phyloP scores from a whole-genome alignment of 2,888 invertebrate species.

The Bembecia ichneumoniformis region DNA sequence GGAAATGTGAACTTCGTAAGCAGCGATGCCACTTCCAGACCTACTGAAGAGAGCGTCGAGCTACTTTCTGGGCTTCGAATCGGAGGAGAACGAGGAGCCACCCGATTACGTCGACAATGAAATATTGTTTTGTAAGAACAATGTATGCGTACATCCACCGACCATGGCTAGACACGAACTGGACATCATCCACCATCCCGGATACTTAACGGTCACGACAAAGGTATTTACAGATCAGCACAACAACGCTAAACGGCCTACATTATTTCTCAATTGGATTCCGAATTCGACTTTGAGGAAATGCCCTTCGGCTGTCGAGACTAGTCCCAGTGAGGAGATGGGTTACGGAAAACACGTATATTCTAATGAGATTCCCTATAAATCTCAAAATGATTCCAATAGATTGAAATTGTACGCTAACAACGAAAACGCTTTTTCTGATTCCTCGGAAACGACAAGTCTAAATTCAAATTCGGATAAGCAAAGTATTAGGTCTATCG shows the following conservation, averaged over 20 bases:
- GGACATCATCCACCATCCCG: conserved; percentile 91
- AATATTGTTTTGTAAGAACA: conserved; percentile 93
- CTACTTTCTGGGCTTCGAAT: conserved; percentile 81
- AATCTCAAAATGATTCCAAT: conserved; percentile 21
- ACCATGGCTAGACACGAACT: conserved; percentile 85
- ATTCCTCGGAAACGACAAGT: conserved; percentile 68
- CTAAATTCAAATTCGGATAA: conserved; percentile 67
- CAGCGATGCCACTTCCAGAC: conserved; percentile 80
- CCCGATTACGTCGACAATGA: conserved; percentile 85
- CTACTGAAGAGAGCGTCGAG: conserved; percentile 84
- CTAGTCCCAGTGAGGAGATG: conserved; percentile 61
- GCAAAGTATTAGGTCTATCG: conserved; percentile 60
- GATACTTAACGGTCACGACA: conserved; percentile 89
- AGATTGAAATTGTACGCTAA: conserved; percentile 41
- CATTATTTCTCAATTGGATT: conserved; percentile 93
- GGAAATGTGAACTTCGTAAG: conserved; percentile 43
- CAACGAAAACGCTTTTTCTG: conserved; percentile 62
- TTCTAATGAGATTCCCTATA: conserved; percentile 31
- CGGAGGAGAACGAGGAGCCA: conserved; percentile 72
- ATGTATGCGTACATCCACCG: conserved; percentile 97
- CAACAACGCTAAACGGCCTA: conserved; percentile 82
- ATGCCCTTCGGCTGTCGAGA: conserved; percentile 83
- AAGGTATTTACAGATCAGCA: conserved; percentile 85
- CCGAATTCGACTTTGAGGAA: conserved; percentile 91
- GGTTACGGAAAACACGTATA: conserved; percentile 38